Percentiles rank a stretch among this genome's conserved stretches.
Evolutionary conservation across 2,888 invertebrate genomes (phyloP).

Genomic region (Bhutanitis thaidina): DNA sequence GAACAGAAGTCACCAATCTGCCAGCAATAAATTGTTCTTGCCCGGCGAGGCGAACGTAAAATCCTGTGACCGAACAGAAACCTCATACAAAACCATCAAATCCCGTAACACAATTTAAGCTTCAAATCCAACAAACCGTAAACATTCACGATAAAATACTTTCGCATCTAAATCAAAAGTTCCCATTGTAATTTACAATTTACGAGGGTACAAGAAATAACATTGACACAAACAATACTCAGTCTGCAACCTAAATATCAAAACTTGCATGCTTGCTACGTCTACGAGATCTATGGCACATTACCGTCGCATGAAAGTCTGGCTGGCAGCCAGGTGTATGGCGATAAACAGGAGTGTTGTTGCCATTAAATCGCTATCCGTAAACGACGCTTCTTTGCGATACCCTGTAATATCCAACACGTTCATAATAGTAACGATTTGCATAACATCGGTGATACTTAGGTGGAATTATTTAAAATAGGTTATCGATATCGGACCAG

Average conservation of each 20-base stretch:
- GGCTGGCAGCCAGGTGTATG: constrained; percentile 7
- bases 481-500: background rate
- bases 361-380: background rate
- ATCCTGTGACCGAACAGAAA: background rate
- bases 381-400: background rate
- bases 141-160: background rate
- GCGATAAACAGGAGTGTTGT: background rate
- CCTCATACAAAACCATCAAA: background rate
- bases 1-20: too few relatives aligned
- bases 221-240: background rate
- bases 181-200: background rate
- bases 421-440: background rate
- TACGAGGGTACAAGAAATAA: background rate
- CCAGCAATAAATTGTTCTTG: background rate
- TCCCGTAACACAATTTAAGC: background rate
- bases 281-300: background rate
- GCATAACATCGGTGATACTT: background rate
- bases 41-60: background rate
- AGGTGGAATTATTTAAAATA: background rate
- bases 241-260: background rate
- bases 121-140: too few relatives aligned
- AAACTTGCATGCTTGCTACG: background rate
- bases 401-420: background rate
- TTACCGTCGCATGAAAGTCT: background rate
- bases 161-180: background rate